Evolutionary conservation across 2,797 vertebrate genomes (phyloP), one percentile per base, ranked within the genome.

Genomic region (Dipus sagitta): DNA sequence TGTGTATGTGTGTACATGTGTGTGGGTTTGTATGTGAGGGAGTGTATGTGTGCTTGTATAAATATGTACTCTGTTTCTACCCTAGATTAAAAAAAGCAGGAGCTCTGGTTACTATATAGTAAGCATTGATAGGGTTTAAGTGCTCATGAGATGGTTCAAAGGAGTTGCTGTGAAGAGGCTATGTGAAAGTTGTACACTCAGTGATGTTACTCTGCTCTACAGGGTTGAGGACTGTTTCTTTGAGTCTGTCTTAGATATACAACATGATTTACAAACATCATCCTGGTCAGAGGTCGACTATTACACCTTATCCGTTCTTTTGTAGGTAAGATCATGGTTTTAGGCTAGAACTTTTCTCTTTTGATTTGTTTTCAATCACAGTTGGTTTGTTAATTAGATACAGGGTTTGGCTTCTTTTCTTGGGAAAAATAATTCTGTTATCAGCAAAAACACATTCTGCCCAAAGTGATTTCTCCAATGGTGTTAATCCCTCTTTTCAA

Each of bases 381-480:
- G 82, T 88, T 90, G 67, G 87, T 94, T 96, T 97, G 87, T 95
- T 98, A 98, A 98, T 98, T 97, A 96, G 96, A 98, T 95, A 42
- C 93, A 97, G 78, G 47, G 82, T 94, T 97, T 97, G 95, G 42
- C 28, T 98, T 52, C 76, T 88, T 98, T 97, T 97, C 65, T 95
- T 97, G 82, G 92, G 96, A 97, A 98, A 96, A 92, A 96, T 95
- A 98, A 97, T 98, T 98, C 97, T 96, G 96, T 98, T 98, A 98
- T 98, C 98, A 97, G 95, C 77, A 96, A 96, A 97, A 95, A 94
- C 98, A 98, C 96, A 98, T 97, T 98, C 97, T 97, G 97, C 96
- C 96, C 96, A 97, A 95, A 96, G 97, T 98, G 97, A 97, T 97
- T 98, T 97, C 92, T 96, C 93, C 96, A 97, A 95, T 95, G 93